These are phyloP conservation scores for Eupeodes luniger DNA, from an alignment of 2,888 invertebrate species.

Conservation along the genomic window DNA sequence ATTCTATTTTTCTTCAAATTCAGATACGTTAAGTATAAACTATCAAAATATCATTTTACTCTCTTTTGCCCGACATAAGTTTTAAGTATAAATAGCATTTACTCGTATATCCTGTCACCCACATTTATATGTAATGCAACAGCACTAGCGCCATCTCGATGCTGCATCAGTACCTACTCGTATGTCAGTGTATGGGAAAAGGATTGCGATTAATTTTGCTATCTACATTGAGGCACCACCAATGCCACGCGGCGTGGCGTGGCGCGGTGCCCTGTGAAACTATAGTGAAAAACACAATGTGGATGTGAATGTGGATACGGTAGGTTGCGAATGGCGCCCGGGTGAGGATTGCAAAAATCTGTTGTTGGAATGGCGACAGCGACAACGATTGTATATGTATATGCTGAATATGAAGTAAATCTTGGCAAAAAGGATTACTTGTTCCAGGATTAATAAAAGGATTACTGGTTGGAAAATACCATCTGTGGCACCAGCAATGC, in stretches of 20 bases:
- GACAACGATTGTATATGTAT: constrained; percentile 13
- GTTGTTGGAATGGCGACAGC: constrained; percentile 1
- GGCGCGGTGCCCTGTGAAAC: constrained; percentile 42
- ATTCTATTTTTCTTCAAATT: constrained; percentile 46
- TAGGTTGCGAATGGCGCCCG: not conserved
- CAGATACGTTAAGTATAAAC: constrained; percentile 65
- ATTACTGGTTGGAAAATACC: constrained; percentile 72
- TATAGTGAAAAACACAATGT: constrained; percentile 23
- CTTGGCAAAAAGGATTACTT: constrained; percentile 75
- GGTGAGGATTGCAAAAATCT: not conserved
- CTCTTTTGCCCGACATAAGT: not conserved
- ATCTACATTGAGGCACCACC: constrained; percentile 57
- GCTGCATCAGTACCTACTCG: constrained; percentile 1
- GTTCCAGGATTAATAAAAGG: constrained; percentile 74
- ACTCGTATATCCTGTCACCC: constrained; percentile 39
- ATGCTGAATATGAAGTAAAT: constrained; percentile 67
- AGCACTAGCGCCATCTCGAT: constrained; percentile 19
- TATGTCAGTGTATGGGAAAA: not conserved
- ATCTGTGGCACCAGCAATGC: constrained; percentile 70
- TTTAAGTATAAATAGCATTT: not conserved
- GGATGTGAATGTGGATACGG: constrained; percentile 16
- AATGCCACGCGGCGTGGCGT: too few species aligned
- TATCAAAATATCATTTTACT: constrained; percentile 54
- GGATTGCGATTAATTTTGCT: constrained; percentile 64
- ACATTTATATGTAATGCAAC: constrained; percentile 33